Conservation (phyloP, 2,888 invertebrate species). For the Morpho deidamia region DNA sequence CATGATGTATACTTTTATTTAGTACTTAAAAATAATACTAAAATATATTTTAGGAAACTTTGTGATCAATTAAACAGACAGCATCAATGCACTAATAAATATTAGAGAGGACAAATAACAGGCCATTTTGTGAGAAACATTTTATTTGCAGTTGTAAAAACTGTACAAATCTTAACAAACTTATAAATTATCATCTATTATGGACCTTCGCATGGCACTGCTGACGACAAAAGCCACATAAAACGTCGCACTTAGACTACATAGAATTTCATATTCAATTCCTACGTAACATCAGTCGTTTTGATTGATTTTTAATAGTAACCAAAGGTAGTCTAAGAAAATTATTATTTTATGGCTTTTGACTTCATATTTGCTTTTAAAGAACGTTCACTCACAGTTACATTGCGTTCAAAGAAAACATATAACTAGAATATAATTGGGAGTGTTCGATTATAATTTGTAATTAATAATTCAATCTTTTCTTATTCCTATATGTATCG, state of each 20-base stretch:
- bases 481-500: conserved; percentile 48
- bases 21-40: not conserved
- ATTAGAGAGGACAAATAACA: conserved; percentile 34
- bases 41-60: not conserved
- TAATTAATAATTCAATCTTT: conserved; percentile 26
- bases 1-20: not conserved
- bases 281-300: conserved; percentile 48
- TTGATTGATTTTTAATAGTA: conserved; percentile 21
- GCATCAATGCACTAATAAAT: not conserved
- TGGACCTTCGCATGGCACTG: conserved; percentile 78
- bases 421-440: conserved; percentile 19
- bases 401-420: conserved; percentile 15
- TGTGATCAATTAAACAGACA: not conserved
- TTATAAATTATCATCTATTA: conserved; percentile 73
- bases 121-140: conserved; percentile 62
- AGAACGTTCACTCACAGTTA: conserved; percentile 20
- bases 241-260: conserved; percentile 24
- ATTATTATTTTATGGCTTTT: conserved; percentile 24
- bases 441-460: conserved; percentile 18
- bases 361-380: conserved; percentile 27
- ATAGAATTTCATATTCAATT: conserved; percentile 27
- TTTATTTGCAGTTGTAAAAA: conserved; percentile 79
- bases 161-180: conserved; percentile 80
- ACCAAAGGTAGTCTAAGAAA: conserved; percentile 15
- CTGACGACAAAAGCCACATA: conserved; percentile 36